These are phyloP conservation scores for Drosophila repleta DNA, from an alignment of 1,140 invertebrate genomes.

Conservation along the genomic window DNA sequence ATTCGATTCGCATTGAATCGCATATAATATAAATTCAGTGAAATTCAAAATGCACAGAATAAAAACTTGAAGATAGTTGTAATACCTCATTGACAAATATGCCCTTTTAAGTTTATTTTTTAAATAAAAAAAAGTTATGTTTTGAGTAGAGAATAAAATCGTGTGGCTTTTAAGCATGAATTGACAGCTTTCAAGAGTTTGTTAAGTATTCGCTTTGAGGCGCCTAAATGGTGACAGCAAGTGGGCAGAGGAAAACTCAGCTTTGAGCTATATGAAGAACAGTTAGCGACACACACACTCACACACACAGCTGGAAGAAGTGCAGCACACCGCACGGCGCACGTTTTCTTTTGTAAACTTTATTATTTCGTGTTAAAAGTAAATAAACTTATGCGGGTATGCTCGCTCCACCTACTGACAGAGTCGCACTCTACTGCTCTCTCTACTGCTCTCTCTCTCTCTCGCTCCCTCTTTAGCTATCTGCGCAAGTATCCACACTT, in stretches of 20 bases:
- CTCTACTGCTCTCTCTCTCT: neutral
- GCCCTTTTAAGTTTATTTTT: no score
- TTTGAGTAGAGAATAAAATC: no score
- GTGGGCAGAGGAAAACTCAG: constrained; percentile 13
- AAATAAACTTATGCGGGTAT: constrained; percentile 73
- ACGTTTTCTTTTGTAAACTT: constrained; percentile 80
- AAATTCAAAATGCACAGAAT: no score
- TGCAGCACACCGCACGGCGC: constrained; percentile 60
- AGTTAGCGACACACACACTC: constrained; percentile 35
- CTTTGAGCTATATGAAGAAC: constrained; percentile 40
- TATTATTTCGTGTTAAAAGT: constrained; percentile 81
- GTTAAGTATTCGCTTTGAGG: constrained; percentile 50
- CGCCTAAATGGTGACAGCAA: constrained; percentile 40
- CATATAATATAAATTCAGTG: no score
- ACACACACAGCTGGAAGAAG: constrained; percentile 47
- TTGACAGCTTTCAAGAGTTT: constrained; percentile 7
- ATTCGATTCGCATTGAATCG: no score
- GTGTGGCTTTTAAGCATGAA: neutral
- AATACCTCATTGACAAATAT: no score
- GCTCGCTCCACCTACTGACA: neutral
- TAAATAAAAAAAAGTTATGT: no score
- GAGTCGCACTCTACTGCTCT: no score
- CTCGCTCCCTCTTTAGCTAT: neutral
- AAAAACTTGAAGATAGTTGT: no score
- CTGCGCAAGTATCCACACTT: constrained; percentile 45